These are phyloP conservation scores for Ecdyonurus torrentis DNA, from an alignment of 2,888 invertebrate species.

Conservation along the genomic window DNA sequence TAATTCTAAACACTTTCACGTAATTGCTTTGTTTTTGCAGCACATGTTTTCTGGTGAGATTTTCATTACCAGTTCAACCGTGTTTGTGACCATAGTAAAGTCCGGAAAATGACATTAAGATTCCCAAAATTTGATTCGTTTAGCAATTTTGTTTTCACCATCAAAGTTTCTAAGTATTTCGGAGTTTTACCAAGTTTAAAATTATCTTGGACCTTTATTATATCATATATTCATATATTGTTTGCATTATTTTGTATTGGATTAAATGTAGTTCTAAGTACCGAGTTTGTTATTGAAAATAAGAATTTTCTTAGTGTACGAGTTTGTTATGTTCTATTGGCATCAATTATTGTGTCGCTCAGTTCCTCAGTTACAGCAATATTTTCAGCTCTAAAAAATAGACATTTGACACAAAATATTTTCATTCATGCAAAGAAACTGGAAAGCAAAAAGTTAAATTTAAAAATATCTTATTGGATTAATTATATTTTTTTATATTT, in stretches of 20 bases:
- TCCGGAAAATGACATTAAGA: too few species aligned
- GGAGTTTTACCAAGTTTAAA: background rate
- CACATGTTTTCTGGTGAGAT: too few species aligned
- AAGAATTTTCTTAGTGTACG: background rate
- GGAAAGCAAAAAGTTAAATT: background rate
- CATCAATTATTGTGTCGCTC: background rate
- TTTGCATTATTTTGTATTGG: background rate
- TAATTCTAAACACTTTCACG: too few species aligned
- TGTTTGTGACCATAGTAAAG: too few species aligned
- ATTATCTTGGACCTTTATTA: background rate
- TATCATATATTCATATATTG: background rate
- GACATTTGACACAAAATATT: background rate
- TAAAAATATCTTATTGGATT: background rate
- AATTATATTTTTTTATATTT: background rate
- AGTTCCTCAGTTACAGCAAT: background rate
- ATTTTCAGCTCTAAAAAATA: background rate
- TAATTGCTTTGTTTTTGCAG: too few species aligned
- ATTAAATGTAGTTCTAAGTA: background rate
- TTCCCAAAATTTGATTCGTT: too few species aligned
- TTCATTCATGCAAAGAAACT: background rate
- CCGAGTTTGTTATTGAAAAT: background rate
- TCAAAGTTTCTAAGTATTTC: background rate
- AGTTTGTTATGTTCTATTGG: background rate
- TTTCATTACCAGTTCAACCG: too few species aligned
- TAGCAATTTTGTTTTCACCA: too few species aligned